Evolutionary conservation across 2,888 invertebrate species (phyloP), one percentile per base, ranked within the genome.

Genomic region (Apotomis turbidana): DNA sequence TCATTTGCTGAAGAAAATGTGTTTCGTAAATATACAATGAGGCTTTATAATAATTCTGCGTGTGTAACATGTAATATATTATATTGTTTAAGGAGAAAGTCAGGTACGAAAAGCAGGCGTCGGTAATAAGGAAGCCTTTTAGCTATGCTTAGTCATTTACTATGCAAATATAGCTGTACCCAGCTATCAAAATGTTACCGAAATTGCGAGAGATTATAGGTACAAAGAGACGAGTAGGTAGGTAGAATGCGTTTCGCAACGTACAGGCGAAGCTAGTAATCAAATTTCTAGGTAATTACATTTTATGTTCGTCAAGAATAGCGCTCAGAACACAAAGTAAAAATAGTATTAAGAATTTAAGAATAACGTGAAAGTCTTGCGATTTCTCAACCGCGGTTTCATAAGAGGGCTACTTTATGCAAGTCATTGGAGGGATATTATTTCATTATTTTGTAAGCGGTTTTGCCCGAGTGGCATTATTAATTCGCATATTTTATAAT

Each of bases 1-100:
- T 49, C 12, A 4, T 38, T 38, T 52, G 41, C 64, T 70, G 70
- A 64, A 70, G 36, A 64, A 27, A 70, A 70, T 58, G 10, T 64
- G 13, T 58, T 59, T 63, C 75, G 78, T 76, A 81, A 78, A 78
- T 76, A 78, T 79, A 71, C 75, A 76, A 76, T 76, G 74, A 76
- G 79, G 77, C 85, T 88, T 88, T 88, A 89, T 86, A 85, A 81
- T 79, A 73, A 74, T 75, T 77, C 78, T 46, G 55, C 49, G 55
- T 57, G 63, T 46, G 68, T 54, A 63, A 72, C 81, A 76, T 78
- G 78, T 78, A n/a, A 78, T 82, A 78, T 83, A 83, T 81, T 77
- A 78, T 74, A 81, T 84, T 86, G 83, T 87, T 85, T 85, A 77
- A 85, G 84, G 90, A 89, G 91, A 91, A 91, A 91, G 90, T 83